These are phyloP conservation scores for Pedetes capensis DNA, from an alignment of 2,113 vertebrate genomes.

Conservation along the genomic window DNA sequence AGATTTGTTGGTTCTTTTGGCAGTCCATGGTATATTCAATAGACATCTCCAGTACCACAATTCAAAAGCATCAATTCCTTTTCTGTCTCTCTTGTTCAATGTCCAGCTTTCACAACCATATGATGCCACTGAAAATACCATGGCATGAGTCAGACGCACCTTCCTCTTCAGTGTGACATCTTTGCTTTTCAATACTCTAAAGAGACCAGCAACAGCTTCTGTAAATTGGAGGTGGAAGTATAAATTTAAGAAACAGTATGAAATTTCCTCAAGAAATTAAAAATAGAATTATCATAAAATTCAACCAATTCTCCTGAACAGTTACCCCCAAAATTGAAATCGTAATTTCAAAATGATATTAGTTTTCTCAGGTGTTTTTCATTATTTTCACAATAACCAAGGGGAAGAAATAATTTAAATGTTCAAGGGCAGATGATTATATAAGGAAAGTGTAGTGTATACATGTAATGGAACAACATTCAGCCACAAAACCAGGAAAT, in stretches of 20 bases:
- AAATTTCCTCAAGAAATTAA: background rate
- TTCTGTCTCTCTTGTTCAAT: too few relatives aligned
- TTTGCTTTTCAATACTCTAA: too few relatives aligned
- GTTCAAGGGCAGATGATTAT: background rate
- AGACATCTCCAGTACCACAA: too few relatives aligned
- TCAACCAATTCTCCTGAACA: rapidly evolving
- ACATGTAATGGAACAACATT: background rate
- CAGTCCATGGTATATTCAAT: too few relatives aligned
- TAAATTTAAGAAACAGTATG: background rate
- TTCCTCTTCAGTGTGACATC: too few relatives aligned
- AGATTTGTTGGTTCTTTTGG: too few relatives aligned
- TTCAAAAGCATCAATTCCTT: too few relatives aligned
- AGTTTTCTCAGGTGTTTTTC: background rate
- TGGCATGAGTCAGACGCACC: too few relatives aligned
- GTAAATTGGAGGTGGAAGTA: background rate
- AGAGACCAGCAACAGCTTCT: background rate
- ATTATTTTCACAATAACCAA: background rate
- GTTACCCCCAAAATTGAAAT: background rate
- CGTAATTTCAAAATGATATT: background rate
- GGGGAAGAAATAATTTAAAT: background rate
- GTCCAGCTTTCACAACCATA: too few relatives aligned
- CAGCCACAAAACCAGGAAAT: background rate
- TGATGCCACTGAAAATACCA: too few relatives aligned
- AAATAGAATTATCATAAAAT: background rate
- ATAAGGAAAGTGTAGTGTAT: background rate